These are phyloP conservation scores for Drosophila willistoni DNA, from an alignment of 1,140 invertebrate genomes.

Conservation along the genomic window DNA sequence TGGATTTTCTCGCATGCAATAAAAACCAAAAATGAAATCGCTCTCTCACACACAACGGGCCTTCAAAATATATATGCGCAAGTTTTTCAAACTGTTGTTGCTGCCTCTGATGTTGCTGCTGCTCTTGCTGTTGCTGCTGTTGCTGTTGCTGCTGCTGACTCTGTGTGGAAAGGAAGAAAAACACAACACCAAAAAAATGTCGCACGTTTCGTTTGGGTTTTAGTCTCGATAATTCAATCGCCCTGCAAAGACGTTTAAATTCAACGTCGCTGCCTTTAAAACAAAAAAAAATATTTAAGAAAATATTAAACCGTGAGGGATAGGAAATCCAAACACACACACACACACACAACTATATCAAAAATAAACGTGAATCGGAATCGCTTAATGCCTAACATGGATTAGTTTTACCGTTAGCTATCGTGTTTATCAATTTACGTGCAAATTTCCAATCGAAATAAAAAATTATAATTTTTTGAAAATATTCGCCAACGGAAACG, in stretches of 20 bases:
- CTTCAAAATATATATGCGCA: constrained; percentile 31
- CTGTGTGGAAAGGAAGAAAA: constrained; percentile 69
- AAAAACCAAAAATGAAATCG: constrained; percentile 22
- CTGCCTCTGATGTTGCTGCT: constrained; percentile 19
- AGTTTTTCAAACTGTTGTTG: constrained; percentile 47
- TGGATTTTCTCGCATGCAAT: constrained; percentile 64
- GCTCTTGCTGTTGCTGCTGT: constrained; percentile 13
- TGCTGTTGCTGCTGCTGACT: constrained; percentile 30
- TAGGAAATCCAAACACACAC: neutral
- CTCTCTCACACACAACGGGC: constrained; percentile 20
- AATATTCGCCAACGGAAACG: constrained; percentile 37
- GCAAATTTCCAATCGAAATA: neutral
- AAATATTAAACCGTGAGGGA: neutral
- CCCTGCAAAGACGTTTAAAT: constrained; percentile 76
- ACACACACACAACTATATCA: neutral
- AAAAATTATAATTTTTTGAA: neutral
- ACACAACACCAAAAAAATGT: constrained; percentile 76
- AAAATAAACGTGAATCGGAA: constrained; percentile 15
- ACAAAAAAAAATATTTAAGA: neutral
- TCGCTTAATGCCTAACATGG: neutral
- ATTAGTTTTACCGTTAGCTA: constrained; percentile 15
- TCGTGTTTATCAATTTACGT: constrained; percentile 12
- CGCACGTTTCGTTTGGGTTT: constrained; percentile 78
- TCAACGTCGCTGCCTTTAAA: constrained; percentile 51
- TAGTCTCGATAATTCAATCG: constrained; percentile 79